Base-by-base conservation (phyloP, 2,888 invertebrate genomes). In the Helobdella robusta region DNA sequence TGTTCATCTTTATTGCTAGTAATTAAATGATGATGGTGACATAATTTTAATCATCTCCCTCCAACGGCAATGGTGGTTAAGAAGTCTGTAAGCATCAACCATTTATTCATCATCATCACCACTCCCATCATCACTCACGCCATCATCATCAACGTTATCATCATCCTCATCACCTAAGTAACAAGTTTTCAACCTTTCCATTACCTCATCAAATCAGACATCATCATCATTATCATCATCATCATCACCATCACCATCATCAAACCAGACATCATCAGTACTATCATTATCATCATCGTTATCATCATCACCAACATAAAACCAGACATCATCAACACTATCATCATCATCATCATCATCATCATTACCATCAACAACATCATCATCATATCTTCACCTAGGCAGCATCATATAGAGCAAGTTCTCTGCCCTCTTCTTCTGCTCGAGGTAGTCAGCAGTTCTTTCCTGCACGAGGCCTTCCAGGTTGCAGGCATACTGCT, bases 401-500 rank as follows among this genome's bases (percentile, higher is more conserved):
- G 98, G 98, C 71, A 98, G 82, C 74, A 98, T 84, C 80, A 94
- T 93, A 81, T 98, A 95, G 0, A 98, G 84, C 4, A 98, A 83
- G 74, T 94, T 91, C 78, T 98, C 97, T 73, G 95, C 97, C 82
- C 93, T 95, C 74, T 91, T 87, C 82, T 98, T 98, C 81, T 98
- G 95, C 75, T 95, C 95, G 74, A 95, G 84, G 79, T 95, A 97
- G 80, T 95, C 94, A 67, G 91, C 89, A 0, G 98, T 98, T 71
- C 97, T 84, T 79, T 97, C 94, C 75, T 92, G 91, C 28, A 98
- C 98, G 71, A 95, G 83, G 52, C 87, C 86, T 82, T 98, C 98
- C 80, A 98, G 85, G 81, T 98, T 98, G 82, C 93, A 94, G 40
- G 98, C 97, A 77, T 99, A 98, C 79, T 94, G 91, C 79, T 98